Percentiles rank a stretch among this genome's conserved stretches.
These are phyloP conservation scores for Myiozetetes cayanensis DNA, from an alignment of 2,113 vertebrate species.

Conservation along the genomic window DNA sequence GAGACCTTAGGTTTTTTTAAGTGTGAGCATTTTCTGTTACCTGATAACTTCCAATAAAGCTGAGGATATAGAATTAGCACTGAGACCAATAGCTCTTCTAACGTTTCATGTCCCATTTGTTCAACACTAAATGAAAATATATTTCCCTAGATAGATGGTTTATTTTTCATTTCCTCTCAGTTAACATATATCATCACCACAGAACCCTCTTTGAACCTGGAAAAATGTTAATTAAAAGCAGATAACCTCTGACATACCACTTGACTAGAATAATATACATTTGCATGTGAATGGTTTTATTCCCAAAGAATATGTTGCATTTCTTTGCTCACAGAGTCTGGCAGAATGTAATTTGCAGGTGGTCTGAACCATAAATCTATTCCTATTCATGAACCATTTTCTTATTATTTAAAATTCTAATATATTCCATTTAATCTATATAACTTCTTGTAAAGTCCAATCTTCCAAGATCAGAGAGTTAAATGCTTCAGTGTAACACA, in stretches of 20 bases:
- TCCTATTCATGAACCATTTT: background rate
- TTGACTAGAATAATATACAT: background rate
- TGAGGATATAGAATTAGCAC: background rate
- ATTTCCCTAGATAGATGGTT: background rate
- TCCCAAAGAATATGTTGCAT: background rate
- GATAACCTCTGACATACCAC: slow-evolving; percentile 4
- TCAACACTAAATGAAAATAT: background rate
- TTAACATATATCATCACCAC: background rate
- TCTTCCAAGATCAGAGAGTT: background rate
- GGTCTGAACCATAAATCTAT: background rate
- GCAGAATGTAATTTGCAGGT: background rate
- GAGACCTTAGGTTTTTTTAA: background rate
- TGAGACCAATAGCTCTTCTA: background rate
- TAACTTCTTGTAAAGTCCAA: background rate
- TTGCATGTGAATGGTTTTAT: slow-evolving; percentile 25
- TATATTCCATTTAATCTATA: background rate
- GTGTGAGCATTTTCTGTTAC: background rate
- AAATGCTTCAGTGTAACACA: background rate
- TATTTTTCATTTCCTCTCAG: slow-evolving; percentile 25
- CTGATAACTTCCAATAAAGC: background rate
- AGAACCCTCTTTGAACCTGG: background rate
- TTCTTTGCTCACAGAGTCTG: background rate
- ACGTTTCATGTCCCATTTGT: background rate
- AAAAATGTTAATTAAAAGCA: slow-evolving; percentile 39
- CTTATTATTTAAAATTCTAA: background rate